A percentile compares a stretch with the other conserved stretches of the same genome.
phyloP scores from a whole-genome alignment of 2,888 invertebrate genomes.

The Proisotoma minuta region DNA sequence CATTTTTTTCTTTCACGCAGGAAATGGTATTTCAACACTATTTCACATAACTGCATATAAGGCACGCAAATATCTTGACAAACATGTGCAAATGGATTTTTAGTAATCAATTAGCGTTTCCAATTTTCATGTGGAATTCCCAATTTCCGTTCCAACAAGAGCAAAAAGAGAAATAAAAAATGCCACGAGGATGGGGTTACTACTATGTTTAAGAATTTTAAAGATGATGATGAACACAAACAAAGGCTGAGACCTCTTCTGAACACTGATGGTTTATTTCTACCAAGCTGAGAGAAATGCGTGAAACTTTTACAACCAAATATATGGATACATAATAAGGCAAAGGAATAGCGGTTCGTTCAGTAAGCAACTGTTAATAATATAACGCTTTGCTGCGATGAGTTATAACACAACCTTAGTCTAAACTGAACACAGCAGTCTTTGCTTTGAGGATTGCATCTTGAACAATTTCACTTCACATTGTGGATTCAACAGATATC shows the following conservation, averaged over 20 bases:
- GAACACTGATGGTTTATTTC: not conserved
- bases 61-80: no score
- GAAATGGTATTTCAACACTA: no score
- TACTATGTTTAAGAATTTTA: no score
- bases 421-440: not conserved
- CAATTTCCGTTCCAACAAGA: no score
- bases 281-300: slow-evolving; percentile 1
- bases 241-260: not conserved
- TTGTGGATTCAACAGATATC: not conserved
- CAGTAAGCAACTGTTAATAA: slow-evolving; percentile 10
- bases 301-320: slow-evolving; percentile 2
- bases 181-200: no score
- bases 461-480: not conserved
- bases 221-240: not conserved
- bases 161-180: no score
- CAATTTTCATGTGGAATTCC: no score
- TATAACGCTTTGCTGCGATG: no score
- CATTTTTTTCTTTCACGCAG: no score
- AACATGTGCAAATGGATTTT: no score
- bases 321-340: slow-evolving; percentile 16
- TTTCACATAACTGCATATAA: no score
- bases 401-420: not conserved
- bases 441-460: not conserved
- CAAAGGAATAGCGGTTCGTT: slow-evolving; percentile 18
- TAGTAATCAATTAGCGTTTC: no score